phyloP scores from a whole-genome alignment of 2,797 vertebrate genomes.

The Graptemys geographica region DNA sequence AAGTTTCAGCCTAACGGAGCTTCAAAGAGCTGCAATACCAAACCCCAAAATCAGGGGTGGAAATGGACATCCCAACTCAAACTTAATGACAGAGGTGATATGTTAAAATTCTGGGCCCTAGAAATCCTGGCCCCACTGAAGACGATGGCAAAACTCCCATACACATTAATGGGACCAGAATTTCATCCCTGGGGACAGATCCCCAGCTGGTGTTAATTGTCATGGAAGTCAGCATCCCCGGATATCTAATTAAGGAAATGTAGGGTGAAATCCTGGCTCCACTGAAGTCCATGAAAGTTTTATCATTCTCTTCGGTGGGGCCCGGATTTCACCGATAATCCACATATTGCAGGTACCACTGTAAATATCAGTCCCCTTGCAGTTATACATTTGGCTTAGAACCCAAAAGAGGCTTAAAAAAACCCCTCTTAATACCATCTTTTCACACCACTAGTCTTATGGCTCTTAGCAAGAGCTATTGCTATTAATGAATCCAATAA shows the following conservation, averaged over 20 bases:
- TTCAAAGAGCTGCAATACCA: not conserved
- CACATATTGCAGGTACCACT: not conserved
- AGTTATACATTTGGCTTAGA: not conserved
- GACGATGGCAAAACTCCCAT: not conserved
- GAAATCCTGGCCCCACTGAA: not conserved
- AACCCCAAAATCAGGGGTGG: not conserved
- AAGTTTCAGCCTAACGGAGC: not conserved
- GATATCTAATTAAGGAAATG: not conserved
- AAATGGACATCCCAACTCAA: not conserved
- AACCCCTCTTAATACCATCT: not conserved
- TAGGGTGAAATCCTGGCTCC: not conserved
- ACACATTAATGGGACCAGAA: not conserved
- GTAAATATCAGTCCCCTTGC: not conserved
- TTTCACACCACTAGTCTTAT: not conserved
- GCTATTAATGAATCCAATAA: not conserved
- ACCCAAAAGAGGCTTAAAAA: fast-evolving
- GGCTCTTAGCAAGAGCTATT: not conserved
- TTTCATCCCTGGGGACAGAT: not conserved
- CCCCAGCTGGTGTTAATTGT: not conserved
- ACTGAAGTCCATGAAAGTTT: not conserved
- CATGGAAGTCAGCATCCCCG: not conserved
- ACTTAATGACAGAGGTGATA: not conserved
- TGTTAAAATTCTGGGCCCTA: not conserved
- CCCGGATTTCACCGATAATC: not conserved
- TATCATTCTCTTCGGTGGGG: not conserved